Evolutionary conservation across 2,113 vertebrate genomes (phyloP).

Genomic region (Mastomys coucha): DNA sequence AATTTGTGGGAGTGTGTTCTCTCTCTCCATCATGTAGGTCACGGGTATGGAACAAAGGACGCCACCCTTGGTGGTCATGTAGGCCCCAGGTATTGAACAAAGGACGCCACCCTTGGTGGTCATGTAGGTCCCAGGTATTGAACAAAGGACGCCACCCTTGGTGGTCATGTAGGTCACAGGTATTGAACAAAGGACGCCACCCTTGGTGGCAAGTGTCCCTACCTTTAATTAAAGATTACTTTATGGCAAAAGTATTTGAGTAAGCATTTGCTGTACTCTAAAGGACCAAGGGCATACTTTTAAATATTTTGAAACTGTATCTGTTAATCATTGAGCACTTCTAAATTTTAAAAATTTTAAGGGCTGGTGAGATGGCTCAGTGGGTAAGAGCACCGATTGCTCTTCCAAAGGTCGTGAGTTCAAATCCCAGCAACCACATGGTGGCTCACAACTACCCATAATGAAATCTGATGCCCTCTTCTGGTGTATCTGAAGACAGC

Average conservation of each 20-base stretch:
- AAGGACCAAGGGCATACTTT: conserved; percentile 19
- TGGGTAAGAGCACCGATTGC: too few species aligned
- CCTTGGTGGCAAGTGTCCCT: neutral
- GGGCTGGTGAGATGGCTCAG: too few species aligned
- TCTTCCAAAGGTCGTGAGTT: too few species aligned
- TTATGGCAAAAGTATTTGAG: conserved; percentile 40
- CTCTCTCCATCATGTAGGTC: too few species aligned
- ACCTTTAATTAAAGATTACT: conserved; percentile 53
- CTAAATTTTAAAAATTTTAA: conserved; percentile 57
- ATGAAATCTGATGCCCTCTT: too few species aligned
- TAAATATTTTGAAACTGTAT: conserved; percentile 19
- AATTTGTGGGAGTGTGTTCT: neutral
- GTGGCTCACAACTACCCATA: too few species aligned
- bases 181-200: neutral
- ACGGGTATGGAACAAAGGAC: neutral
- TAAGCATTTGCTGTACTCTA: neutral
- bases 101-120: neutral
- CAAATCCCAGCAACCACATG: too few species aligned
- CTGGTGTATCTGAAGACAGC: too few species aligned
- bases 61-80: neutral
- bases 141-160: neutral
- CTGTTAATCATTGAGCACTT: conserved; percentile 31
- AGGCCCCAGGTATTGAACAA: neutral
- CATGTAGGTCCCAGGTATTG: neutral
- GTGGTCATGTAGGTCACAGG: neutral